phyloP scores from a whole-genome alignment of 2,888 invertebrate genomes.

The Dendrolimus houi region DNA sequence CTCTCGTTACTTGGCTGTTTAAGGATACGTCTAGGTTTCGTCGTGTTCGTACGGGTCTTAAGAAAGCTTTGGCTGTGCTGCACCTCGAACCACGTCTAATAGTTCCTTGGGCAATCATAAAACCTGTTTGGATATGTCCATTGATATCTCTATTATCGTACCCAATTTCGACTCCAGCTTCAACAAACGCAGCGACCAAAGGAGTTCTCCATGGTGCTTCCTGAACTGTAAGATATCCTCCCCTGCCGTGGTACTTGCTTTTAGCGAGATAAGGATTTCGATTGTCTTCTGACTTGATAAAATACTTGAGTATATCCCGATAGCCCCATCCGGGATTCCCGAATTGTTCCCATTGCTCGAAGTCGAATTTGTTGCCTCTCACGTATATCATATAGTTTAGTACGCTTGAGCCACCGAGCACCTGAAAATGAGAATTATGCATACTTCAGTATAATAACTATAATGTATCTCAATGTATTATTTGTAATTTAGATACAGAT shows the following conservation, averaged over 20 bases:
- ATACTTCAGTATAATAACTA: too few relatives aligned
- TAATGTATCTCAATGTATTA: too few relatives aligned
- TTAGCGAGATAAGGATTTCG: slow-evolving; percentile 87
- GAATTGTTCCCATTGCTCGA: slow-evolving; percentile 90
- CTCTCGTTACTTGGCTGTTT: slow-evolving; percentile 85
- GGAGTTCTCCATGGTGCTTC: slow-evolving; percentile 91
- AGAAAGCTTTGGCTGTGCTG: slow-evolving; percentile 91
- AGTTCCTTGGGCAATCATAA: slow-evolving; percentile 89
- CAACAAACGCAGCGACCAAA: slow-evolving; percentile 87
- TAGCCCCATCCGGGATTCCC: slow-evolving; percentile 95
- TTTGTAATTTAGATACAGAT: too few relatives aligned
- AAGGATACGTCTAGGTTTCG: slow-evolving; percentile 88
- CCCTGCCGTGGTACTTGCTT: slow-evolving; percentile 81
- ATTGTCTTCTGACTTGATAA: slow-evolving; percentile 93
- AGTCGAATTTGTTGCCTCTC: slow-evolving; percentile 88
- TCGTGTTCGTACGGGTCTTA: slow-evolving; percentile 85
- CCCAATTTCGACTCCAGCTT: slow-evolving; percentile 88
- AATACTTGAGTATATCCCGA: slow-evolving; percentile 88
- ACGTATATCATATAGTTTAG: slow-evolving; percentile 95
- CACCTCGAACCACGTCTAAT: slow-evolving; percentile 87
- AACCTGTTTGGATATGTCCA: slow-evolving; percentile 86
- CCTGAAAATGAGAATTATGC: slow-evolving; percentile 47
- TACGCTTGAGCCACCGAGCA: slow-evolving; percentile 91
- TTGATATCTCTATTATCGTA: slow-evolving; percentile 90
- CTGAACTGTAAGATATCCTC: slow-evolving; percentile 86